Base-by-base conservation (phyloP, 2,113 vertebrate species). In the Dunckerocampus dactyliophorus region DNA sequence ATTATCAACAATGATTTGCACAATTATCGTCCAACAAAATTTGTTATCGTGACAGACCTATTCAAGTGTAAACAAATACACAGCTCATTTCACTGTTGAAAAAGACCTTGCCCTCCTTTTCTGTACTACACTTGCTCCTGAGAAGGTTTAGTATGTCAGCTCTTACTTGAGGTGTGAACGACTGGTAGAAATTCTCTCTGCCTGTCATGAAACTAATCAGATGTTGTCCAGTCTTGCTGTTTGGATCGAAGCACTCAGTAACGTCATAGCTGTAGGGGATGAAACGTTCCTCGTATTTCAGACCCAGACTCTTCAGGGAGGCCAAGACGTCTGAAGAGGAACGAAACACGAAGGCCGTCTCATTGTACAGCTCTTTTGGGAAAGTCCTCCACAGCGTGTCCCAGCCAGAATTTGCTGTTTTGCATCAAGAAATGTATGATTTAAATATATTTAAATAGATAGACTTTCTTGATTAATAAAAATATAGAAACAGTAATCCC, bases 141-240 rank as follows among this genome's bases (percentile, higher is more conserved):
- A 95, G 83, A 4, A 93, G 88, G 52, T 93, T 88, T 6, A 91
- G 62, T 7, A 98, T 71, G 64, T 89, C 88, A 2, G 2, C 60
- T 73, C 82, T 92, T 24, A 93, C 74, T 59, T 93, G 90, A 4
- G 82, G 77, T 50, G 89, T 86, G 65, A 92, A 90, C 31, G 82
- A 91, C 79, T 85, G 19, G 3, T 61, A 5, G 68, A 89, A 90
- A 60, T 79, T 4, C 3, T 80, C 34, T 22, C n/a, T 76, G 0
- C 31, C 68, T 2, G 88, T 88, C 71, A 90, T 75, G 80, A 81
- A 82, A 51, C 82, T 70, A 45, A 89, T 58, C 56, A 89, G 69
- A 45, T 63, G 43, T 16, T 54, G 19, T 45, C 86, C 88, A 0
- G n/a, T 52, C 20, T 37, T 2, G 61, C 75, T 83, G 34, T 43